Conservation (phyloP, 2,113 vertebrate species). For the Smithornis capensis region DNA sequence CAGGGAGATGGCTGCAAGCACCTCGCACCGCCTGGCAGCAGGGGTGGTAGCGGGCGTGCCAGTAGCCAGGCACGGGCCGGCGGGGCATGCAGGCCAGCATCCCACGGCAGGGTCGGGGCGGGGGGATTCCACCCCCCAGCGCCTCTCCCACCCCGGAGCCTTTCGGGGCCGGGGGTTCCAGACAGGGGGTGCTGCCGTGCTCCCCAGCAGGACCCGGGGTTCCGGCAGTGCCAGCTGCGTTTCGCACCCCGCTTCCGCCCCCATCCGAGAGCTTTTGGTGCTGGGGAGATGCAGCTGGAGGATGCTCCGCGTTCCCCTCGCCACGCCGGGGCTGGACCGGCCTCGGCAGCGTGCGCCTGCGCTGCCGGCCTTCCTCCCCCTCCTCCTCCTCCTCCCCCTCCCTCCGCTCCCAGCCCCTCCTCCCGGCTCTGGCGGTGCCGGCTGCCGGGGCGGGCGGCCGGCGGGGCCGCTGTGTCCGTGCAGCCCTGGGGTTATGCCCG, state of each 20-base stretch:
- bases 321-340: neutral
- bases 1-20: neutral
- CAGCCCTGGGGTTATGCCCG: constrained; percentile 21
- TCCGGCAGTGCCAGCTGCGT: neutral
- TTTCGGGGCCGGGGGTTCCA: neutral
- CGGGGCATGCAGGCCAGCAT: neutral
- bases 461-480: neutral
- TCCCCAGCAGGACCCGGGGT: neutral
- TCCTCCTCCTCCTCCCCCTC: neutral
- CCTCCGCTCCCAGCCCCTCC: neutral
- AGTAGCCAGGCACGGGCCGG: neutral
- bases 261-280: neutral
- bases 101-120: neutral
- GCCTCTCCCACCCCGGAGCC: neutral
- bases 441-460: constrained; percentile 8
- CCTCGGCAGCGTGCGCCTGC: constrained; percentile 25
- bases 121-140: neutral
- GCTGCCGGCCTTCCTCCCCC: neutral
- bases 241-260: neutral
- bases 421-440: constrained; percentile 3
- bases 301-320: neutral
- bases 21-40: neutral
- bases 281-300: no score
- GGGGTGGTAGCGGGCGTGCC: neutral
- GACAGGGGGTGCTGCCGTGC: neutral